Conservation (phyloP, 2,113 vertebrate species). For the Mesembrinibis cayennensis region DNA sequence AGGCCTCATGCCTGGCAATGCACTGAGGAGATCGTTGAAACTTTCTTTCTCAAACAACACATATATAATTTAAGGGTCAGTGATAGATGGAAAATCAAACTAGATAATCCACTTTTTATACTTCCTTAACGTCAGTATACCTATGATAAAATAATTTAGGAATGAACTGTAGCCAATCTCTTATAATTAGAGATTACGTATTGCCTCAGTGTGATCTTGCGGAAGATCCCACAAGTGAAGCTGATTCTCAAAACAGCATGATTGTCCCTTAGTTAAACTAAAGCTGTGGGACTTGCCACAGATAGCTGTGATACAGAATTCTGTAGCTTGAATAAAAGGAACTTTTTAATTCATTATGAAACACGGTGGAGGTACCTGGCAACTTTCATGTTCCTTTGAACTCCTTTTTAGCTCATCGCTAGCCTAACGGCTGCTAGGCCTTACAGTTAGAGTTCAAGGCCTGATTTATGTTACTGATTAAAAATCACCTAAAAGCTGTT, state of each 20-base stretch:
- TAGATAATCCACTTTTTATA: rapidly evolving
- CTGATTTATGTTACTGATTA: neutral
- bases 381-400: conserved; percentile 12
- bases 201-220: neutral
- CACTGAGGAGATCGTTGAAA: neutral
- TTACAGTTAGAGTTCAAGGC: neutral
- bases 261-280: neutral
- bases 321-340: neutral
- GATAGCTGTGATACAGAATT: neutral
- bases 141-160: neutral
- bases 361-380: rapidly evolving
- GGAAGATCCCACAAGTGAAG: neutral
- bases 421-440: neutral
- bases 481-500: neutral
- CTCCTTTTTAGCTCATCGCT: neutral
- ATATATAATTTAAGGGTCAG: neutral
- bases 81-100: neutral
- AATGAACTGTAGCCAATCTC: neutral
- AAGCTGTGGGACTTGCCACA: neutral
- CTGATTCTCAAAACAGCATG: neutral
- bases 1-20: neutral
- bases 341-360: neutral
- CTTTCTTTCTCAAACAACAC: neutral
- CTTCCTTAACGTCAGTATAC: neutral
- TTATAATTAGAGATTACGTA: neutral